Evolutionary conservation across 2,113 vertebrate genomes (phyloP).

Genomic region (Chamaea fasciata): DNA sequence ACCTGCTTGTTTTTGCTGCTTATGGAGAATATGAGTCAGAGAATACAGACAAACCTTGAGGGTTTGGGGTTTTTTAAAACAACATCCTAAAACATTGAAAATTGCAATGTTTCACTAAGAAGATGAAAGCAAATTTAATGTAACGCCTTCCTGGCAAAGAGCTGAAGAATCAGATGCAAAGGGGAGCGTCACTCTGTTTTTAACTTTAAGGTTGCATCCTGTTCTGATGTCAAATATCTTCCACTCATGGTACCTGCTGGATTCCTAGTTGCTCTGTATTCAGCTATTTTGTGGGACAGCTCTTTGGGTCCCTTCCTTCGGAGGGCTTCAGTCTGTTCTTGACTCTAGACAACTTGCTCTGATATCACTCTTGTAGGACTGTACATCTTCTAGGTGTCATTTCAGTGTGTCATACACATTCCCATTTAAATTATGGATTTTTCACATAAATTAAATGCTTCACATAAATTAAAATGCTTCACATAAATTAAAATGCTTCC

Average conservation of each 20-base stretch:
- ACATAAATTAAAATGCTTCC: neutral
- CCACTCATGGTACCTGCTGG: neutral
- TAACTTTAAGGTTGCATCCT: neutral
- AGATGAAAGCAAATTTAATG: neutral
- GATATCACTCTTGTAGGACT: neutral
- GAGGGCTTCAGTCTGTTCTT: neutral
- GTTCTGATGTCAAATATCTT: neutral
- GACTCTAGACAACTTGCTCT: neutral
- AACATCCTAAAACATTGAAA: neutral
- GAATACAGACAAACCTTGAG: neutral
- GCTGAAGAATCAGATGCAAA: neutral
- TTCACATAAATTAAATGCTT: neutral
- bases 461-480: no score
- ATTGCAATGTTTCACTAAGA: neutral
- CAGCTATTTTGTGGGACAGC: neutral
- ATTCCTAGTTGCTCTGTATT: neutral
- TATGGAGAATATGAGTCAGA: neutral
- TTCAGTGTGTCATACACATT: neutral
- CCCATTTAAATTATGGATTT: neutral
- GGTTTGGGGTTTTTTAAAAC: neutral
- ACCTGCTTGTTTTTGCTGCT: neutral
- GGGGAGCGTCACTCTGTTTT: neutral
- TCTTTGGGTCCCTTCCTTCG: neutral
- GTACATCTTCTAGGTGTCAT: neutral
- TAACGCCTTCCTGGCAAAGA: neutral